Percentiles rank a stretch among this genome's conserved stretches.
Evolutionary conservation across 1,140 invertebrate species (phyloP).

Genomic region (Holcopasites calliopsidis): DNA sequence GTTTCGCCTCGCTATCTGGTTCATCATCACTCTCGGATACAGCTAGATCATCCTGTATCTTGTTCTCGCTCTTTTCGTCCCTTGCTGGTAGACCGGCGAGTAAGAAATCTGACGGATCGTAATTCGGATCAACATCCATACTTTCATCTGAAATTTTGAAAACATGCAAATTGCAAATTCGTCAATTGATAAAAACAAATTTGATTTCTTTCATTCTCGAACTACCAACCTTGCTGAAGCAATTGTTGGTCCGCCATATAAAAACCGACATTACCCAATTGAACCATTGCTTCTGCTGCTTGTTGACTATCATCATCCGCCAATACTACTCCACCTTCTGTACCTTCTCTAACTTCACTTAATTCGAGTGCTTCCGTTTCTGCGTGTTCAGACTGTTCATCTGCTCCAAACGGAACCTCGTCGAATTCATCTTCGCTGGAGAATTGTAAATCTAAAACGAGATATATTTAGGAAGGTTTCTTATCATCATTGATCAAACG

Average conservation of each 20-base stretch:
- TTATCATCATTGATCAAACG: background rate
- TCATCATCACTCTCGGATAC: conserved; percentile 91
- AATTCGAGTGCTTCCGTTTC: conserved; percentile 76
- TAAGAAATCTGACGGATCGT: conserved; percentile 92
- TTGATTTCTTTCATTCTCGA: background rate
- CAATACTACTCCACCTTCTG: conserved; percentile 74
- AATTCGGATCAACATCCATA: conserved; percentile 90
- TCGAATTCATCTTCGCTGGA: conserved; percentile 87
- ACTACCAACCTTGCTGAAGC: conserved; percentile 72
- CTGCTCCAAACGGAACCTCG: conserved; percentile 82
- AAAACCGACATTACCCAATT: conserved; percentile 87
- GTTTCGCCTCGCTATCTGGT: conserved; percentile 69
- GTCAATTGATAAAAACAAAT: background rate
- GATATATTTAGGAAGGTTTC: conserved; percentile 6
- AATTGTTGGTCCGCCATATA: conserved; percentile 82
- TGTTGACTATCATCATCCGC: conserved; percentile 89
- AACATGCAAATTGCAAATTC: conserved; percentile 32
- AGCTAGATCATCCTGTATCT: conserved; percentile 87
- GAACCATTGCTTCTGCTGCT: conserved; percentile 91
- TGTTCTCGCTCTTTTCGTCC: conserved; percentile 74
- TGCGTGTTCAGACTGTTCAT: conserved; percentile 79
- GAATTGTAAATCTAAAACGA: conserved; percentile 84
- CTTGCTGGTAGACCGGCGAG: conserved; percentile 80
- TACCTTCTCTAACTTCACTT: conserved; percentile 66
- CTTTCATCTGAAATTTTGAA: conserved; percentile 83